Evolutionary conservation across 2,888 invertebrate genomes (phyloP).

Genomic region (Pyrocoelia pectoralis): DNA sequence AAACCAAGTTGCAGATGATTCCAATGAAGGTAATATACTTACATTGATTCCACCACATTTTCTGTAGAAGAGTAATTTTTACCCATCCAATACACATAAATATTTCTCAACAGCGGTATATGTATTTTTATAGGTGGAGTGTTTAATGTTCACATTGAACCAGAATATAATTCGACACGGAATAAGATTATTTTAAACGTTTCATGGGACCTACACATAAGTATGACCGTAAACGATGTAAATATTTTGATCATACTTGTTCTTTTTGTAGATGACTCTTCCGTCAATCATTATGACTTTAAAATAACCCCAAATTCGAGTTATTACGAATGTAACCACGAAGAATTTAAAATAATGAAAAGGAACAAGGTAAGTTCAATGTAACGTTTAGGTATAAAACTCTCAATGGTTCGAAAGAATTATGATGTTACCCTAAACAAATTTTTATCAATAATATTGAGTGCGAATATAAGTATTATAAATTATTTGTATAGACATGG

Average conservation of each 20-base stretch:
- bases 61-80: too few relatives aligned
- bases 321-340: not conserved
- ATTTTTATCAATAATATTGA: too few relatives aligned
- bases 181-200: slow-evolving; percentile 23
- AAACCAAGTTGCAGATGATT: too few relatives aligned
- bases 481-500: slow-evolving; percentile 16
- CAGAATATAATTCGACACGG: slow-evolving; percentile 10
- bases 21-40: too few relatives aligned
- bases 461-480: too few relatives aligned
- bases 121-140: slow-evolving; percentile 6
- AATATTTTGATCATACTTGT: not conserved
- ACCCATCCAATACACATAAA: too few relatives aligned
- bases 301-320: slow-evolving; percentile 9
- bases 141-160: slow-evolving; percentile 10
- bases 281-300: slow-evolving; percentile 7
- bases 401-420: too few relatives aligned
- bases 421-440: too few relatives aligned
- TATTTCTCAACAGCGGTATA: too few relatives aligned
- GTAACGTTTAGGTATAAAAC: too few relatives aligned
- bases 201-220: slow-evolving; percentile 17
- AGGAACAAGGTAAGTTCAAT: slow-evolving; percentile 3
- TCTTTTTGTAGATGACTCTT: not conserved
- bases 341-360: not conserved
- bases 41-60: too few relatives aligned
- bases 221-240: not conserved